These are phyloP conservation scores for Mus caroli DNA, from an alignment of 2,797 vertebrate genomes.

Conservation along the genomic window DNA sequence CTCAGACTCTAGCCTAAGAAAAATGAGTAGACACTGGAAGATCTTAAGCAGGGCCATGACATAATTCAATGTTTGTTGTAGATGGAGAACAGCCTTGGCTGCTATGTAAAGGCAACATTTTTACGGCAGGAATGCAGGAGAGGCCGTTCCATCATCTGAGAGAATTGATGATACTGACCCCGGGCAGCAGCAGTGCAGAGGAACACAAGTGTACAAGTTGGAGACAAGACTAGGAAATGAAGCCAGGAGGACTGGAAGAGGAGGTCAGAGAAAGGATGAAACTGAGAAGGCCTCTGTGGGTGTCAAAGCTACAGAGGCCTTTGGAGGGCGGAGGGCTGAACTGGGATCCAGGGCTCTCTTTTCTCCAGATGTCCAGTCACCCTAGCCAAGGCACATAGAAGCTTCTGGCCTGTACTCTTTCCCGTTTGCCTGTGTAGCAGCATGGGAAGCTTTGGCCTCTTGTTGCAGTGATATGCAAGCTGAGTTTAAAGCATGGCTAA, in stretches of 20 bases:
- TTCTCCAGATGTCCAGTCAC: not conserved
- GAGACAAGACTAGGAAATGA: not conserved
- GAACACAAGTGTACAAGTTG: not conserved
- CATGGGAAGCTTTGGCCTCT: not conserved
- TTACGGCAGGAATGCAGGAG: not conserved
- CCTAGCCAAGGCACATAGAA: not conserved
- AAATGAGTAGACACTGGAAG: slow-evolving; percentile 11
- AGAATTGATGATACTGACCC: not conserved
- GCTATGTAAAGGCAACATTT: not conserved
- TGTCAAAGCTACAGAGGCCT: not conserved
- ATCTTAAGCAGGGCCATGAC: not conserved
- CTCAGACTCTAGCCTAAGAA: slow-evolving; percentile 35
- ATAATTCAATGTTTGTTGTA: slow-evolving; percentile 7
- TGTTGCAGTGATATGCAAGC: not conserved
- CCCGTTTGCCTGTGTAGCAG: not conserved
- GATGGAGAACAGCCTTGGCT: not conserved
- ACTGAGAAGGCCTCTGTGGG: not conserved
- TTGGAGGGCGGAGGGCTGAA: not conserved
- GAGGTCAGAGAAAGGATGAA: not conserved
- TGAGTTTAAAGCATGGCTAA: slow-evolving; percentile 25
- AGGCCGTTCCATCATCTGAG: not conserved
- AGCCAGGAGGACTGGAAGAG: not conserved
- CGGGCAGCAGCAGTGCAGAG: not conserved
- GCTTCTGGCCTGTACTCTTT: not conserved
- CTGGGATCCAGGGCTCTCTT: not conserved